Base-by-base conservation (phyloP, 2,797 vertebrate species). In the Coendou prehensilis region DNA sequence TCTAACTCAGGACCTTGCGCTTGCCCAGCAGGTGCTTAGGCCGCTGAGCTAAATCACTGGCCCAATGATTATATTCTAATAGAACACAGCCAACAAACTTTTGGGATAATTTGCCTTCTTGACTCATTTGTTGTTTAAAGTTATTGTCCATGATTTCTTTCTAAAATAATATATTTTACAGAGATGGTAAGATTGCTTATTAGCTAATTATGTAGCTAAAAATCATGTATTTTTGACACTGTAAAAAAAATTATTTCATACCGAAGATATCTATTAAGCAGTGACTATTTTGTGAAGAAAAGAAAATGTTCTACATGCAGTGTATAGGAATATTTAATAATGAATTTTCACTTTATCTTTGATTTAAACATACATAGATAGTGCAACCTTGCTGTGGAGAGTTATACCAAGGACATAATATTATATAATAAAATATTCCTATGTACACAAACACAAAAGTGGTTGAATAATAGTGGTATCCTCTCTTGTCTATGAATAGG, bases 101-200 rank as follows among this genome's bases (percentile, higher is more conserved):
- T 64, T 61, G 4, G 22, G 11, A 57, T 71, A 23, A 26, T 30
- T 67, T 45, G 41, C 26, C 69, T 76, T 61, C 22, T 76, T 59
- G 1, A 37, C 5, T 45, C 23, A 47, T 4, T 78, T 81, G 11
- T 80, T 33, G 37, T 45, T 67, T n/a, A 41, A 22, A 61, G 37
- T 41, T 41, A 41, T 41, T 41, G 37, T 41, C 59, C 0, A 0
- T 41, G 1, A 33, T 82, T 95, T 23, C 5, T 41, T 30, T 61
- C 93, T 91, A 54, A 80, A 64, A 83, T 61, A 63, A 85, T 28
- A 59, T 84, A n/a, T 23, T 93, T 23, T 79, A 15, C 54, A 67
- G 4, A 93, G 64, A 10, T 13, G n/a, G 2, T 30, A 57, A 8
- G 26, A 41, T 83, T 81, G 5, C 30, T 71, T 81, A 33, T 76